Percentiles rank a stretch among this genome's conserved stretches.
phyloP scores from a whole-genome alignment of 2,113 vertebrate genomes.

The Falcunculus frontatus region DNA sequence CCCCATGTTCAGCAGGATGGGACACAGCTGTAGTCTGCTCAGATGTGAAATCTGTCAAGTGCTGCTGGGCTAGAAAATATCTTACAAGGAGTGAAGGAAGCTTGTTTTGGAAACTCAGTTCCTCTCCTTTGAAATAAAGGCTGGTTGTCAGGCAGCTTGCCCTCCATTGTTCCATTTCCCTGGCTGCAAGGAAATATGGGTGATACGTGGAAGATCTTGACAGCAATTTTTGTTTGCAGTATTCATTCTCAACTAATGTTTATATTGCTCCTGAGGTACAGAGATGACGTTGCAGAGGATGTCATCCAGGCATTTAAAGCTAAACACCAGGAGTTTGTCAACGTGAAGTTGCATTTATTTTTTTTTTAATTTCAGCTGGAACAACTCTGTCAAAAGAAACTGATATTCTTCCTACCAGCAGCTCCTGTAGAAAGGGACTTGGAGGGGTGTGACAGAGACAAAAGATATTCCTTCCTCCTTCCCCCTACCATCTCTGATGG shows the following conservation, averaged over 20 bases:
- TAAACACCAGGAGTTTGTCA: background rate
- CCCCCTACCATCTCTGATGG: background rate
- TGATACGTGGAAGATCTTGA: fast-evolving
- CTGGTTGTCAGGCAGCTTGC: fast-evolving
- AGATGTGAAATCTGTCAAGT: background rate
- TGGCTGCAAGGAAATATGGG: background rate
- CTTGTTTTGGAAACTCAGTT: background rate
- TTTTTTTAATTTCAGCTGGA: background rate
- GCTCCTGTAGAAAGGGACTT: background rate
- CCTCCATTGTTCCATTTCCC: background rate
- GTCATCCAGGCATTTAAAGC: background rate
- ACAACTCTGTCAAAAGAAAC: background rate
- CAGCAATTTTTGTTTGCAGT: fast-evolving
- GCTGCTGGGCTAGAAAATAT: background rate
- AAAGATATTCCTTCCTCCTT: background rate
- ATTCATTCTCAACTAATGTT: background rate
- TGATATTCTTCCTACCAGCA: background rate
- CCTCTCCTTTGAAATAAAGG: background rate
- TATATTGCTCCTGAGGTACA: background rate
- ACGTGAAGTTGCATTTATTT: background rate
- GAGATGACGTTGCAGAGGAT: background rate
- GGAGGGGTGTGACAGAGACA: background rate
- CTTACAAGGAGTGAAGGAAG: background rate
- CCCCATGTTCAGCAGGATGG: background rate
- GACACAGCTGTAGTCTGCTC: background rate